Evolutionary conservation across 2,888 invertebrate species (phyloP), one percentile per base, ranked within the genome.

Genomic region (Nemurella pictetii): DNA sequence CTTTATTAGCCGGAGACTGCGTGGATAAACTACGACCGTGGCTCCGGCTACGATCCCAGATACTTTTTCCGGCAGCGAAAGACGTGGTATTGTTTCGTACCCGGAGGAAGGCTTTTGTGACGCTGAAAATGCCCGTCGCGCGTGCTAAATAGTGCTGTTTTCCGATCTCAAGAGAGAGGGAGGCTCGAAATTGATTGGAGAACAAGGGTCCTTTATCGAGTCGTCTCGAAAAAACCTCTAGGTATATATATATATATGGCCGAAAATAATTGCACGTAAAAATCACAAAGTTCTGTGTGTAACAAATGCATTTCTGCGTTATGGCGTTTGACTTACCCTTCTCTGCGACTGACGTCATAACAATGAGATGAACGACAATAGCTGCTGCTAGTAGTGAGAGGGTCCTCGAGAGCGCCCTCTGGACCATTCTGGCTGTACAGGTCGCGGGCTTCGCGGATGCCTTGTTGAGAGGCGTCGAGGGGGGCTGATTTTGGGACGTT

Each of bases 291-390:
- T 55, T 55, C 55, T 12, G 12, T 55, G 1, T 7, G 55, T 25
- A 75, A 75, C n/a, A 78, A 78, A 78, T 20, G 29, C 7, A 26
- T 74, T 25, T 12, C 35, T 4, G 55, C 20, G 9, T 55, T 3
- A 55, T 7, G 1, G 55, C 20, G 20, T 55, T 55, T 55, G 55
- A 26, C 88, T 85, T 87, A 88, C 88, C 88, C 87, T 87, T 86
- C 84, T 88, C 88, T 26, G 88, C 88, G 5, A 88, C 87, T 75
- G 88, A 88, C 74, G 88, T 87, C 86, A 88, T 88, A 55, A 88
- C 88, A 32, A 88, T 87, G 35, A 88, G 87, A 85, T 88, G 88
- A n/a, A 88, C 87, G 30, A 88, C 85, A 36, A 88, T 87, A 32
- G 88, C 88, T 80, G 88, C 86, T 9, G 86, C 87, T 81, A 88